phyloP scores from a whole-genome alignment of 2,113 vertebrate genomes.

The Myotis lucifugus region DNA sequence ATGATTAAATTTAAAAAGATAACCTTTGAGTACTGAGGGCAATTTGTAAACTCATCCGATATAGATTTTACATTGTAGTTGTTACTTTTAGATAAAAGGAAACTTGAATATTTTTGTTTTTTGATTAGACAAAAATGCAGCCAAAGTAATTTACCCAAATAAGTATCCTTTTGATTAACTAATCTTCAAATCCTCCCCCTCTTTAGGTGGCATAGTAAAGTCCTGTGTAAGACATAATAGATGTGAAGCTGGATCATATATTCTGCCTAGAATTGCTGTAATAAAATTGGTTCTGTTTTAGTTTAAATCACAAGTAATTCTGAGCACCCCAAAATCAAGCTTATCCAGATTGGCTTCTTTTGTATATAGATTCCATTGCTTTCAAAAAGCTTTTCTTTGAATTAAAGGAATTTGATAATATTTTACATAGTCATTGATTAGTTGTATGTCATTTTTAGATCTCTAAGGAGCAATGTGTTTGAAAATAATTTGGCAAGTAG shows the following conservation, averaged over 20 bases:
- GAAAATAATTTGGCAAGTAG: neutral
- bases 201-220: neutral
- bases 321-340: neutral
- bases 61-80: neutral
- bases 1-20: neutral
- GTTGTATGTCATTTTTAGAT: neutral
- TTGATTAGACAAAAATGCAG: neutral
- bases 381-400: neutral
- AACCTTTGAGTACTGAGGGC: neutral
- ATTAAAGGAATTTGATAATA: neutral
- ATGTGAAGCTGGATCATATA: neutral
- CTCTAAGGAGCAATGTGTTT: neutral
- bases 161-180: neutral
- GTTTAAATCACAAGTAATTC: slow-evolving; percentile 1
- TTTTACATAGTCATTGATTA: neutral
- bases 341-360: neutral
- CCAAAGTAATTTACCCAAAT: neutral
- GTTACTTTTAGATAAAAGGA: neutral
- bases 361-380: neutral
- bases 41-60: neutral
- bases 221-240: neutral
- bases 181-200: neutral
- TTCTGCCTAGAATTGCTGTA: neutral
- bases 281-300: neutral
- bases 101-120: neutral